phyloP scores from a whole-genome alignment of 2,113 vertebrate species.

The Prunella fulvescens region DNA sequence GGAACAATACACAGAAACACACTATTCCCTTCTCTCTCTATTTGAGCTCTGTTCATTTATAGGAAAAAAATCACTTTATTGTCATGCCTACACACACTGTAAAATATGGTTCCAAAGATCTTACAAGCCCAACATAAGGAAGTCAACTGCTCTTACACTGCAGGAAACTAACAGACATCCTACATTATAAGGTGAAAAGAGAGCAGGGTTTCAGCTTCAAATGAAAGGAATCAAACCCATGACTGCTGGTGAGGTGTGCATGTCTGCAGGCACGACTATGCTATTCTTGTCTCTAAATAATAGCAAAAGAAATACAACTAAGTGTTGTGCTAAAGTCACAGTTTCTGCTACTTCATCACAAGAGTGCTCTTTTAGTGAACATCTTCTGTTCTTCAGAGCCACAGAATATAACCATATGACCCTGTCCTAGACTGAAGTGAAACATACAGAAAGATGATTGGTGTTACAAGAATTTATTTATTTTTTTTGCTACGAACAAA shows the following conservation, averaged over 20 bases:
- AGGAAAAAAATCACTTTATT: neutral
- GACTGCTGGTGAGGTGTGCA: neutral
- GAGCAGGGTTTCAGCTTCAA: neutral
- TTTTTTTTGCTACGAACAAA: neutral
- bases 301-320: neutral
- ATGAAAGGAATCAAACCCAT: conserved; percentile 18
- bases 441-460: neutral
- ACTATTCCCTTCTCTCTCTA: neutral
- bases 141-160: neutral
- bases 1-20: neutral
- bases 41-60: neutral
- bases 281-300: neutral
- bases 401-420: neutral
- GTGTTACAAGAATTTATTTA: neutral
- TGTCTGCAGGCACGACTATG: neutral
- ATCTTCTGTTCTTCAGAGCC: neutral
- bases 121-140: neutral
- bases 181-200: neutral
- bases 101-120: neutral
- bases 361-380: neutral
- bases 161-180: neutral
- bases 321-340: neutral
- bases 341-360: neutral
- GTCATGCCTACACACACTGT: neutral
- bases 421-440: neutral